Percentiles rank a stretch among this genome's conserved stretches.
Conservation (phyloP, 1,140 invertebrate genomes). For the Dysdera silvatica region DNA sequence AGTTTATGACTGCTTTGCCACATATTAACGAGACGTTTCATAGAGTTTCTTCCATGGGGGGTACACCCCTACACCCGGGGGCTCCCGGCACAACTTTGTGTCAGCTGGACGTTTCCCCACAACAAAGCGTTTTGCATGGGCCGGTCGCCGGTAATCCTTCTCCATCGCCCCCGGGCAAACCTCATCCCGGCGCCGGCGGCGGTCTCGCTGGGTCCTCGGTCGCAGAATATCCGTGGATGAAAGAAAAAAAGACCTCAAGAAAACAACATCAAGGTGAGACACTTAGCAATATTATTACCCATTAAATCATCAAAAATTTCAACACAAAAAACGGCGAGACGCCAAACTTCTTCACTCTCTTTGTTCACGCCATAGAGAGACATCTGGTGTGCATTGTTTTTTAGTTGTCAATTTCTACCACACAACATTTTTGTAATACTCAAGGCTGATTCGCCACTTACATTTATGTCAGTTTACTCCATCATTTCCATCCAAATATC, state of each 20-base stretch:
- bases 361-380: too few relatives aligned
- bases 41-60: conserved; percentile 43
- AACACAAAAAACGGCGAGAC: too few relatives aligned
- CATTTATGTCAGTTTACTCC: too few relatives aligned
- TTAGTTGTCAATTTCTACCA: too few relatives aligned
- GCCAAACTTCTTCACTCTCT: too few relatives aligned
- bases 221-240: conserved; percentile 89
- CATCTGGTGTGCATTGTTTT: too few relatives aligned
- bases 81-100: conserved; percentile 22
- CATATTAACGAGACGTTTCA: conserved; percentile 39
- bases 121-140: conserved; percentile 12
- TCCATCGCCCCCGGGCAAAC: conserved; percentile 25
- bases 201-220: conserved; percentile 19
- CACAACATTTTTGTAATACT: too few relatives aligned
- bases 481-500: too few relatives aligned
- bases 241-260: conserved; percentile 88
- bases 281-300: too few relatives aligned
- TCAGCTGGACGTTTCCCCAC: conserved; percentile 27
- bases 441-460: too few relatives aligned
- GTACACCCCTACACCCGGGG: conserved; percentile 37
- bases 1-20: conserved; percentile 67
- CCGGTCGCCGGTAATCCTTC: conserved; percentile 22
- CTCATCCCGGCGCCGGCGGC: conserved; percentile 11
- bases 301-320: too few relatives aligned
- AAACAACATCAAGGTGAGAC: conserved; percentile 79